These are phyloP conservation scores for Drosophila takahashii DNA, from an alignment of 1,140 invertebrate genomes.

Conservation along the genomic window DNA sequence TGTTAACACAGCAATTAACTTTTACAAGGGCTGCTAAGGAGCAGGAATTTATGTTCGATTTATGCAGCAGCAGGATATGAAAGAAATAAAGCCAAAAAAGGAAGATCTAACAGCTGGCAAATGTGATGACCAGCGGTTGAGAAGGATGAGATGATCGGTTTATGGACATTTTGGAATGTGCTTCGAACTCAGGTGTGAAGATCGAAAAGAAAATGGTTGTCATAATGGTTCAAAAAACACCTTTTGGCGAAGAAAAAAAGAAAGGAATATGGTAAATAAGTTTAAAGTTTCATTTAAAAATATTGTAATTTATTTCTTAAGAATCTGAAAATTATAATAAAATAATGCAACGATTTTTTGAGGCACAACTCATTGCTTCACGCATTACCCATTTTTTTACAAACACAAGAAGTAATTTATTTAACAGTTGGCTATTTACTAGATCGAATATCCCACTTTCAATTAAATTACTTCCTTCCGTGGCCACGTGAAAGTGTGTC, in stretches of 20 bases:
- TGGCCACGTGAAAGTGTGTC: conserved; percentile 45
- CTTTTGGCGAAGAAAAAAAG: not conserved
- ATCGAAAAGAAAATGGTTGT: not conserved
- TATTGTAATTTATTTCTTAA: no score
- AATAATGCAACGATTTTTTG: no score
- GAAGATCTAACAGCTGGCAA: conserved; percentile 44
- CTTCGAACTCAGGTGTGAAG: conserved; percentile 9
- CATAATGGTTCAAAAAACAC: conserved; percentile 8
- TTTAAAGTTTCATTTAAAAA: not conserved
- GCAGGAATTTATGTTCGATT: conserved; percentile 58
- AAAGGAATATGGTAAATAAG: not conserved
- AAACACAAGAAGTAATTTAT: conserved; percentile 23
- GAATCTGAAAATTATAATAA: no score
- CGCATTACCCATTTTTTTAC: not conserved
- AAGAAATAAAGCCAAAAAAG: conserved; percentile 3
- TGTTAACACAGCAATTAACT: conserved; percentile 80
- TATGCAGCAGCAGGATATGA: conserved; percentile 66
- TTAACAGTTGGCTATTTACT: conserved; percentile 13
- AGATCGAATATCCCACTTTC: conserved; percentile 16
- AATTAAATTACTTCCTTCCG: conserved; percentile 36
- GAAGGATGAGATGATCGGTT: conserved; percentile 27
- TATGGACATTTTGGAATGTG: conserved; percentile 35
- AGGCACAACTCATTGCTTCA: no score
- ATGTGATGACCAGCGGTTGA: conserved; percentile 1
- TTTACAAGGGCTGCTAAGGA: conserved; percentile 63